phyloP scores from a whole-genome alignment of 2,113 vertebrate species.

The Chauna torquata region DNA sequence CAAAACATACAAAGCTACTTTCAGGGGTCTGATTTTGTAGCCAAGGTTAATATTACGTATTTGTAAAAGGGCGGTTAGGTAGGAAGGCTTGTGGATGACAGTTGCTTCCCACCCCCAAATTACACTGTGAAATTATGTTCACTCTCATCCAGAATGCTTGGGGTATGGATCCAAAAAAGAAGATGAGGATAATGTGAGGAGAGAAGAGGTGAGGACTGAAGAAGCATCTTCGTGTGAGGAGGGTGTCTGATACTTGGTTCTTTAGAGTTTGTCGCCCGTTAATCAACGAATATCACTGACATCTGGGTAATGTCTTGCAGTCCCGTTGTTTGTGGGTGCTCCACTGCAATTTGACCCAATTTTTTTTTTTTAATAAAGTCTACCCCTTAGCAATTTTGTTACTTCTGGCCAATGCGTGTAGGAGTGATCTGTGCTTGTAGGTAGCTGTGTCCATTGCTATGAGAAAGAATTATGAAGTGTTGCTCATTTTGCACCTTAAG shows the following conservation, averaged over 20 bases:
- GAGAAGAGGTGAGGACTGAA: neutral
- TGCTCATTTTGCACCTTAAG: neutral
- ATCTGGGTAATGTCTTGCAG: neutral
- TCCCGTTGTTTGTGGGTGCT: neutral
- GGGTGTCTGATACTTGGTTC: neutral
- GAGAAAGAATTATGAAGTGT: neutral
- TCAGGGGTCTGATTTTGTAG: neutral
- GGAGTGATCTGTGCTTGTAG: neutral
- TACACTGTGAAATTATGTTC: neutral
- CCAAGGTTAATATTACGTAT: neutral
- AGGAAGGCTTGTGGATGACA: no score
- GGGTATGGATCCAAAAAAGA: neutral
- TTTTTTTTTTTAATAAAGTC: neutral
- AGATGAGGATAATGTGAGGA: neutral
- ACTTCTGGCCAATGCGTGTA: neutral
- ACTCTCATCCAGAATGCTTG: neutral
- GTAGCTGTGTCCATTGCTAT: neutral
- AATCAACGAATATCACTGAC: rapidly evolving
- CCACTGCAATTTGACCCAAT: neutral
- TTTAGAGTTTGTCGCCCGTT: neutral
- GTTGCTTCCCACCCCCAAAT: rapidly evolving
- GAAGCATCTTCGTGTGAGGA: neutral
- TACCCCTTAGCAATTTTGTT: neutral
- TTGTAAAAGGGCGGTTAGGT: neutral
- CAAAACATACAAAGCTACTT: neutral